A percentile compares a stretch with the other conserved stretches of the same genome.
Conservation (phyloP, 1,140 invertebrate species). For the Asbolus verrucosus region DNA sequence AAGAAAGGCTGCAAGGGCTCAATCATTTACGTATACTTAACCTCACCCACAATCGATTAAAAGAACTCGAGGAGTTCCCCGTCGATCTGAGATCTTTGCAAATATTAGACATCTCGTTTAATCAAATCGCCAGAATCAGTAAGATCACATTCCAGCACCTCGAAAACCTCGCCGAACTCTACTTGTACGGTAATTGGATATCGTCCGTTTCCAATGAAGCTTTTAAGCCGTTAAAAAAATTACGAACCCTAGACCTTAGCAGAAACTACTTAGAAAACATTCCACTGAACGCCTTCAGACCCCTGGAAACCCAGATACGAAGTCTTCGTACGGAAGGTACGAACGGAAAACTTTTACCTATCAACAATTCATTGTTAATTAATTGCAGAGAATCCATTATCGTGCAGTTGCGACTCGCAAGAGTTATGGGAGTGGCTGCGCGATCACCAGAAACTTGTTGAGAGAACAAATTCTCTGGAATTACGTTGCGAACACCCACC, state of each 20-base stretch:
- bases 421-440: conserved; percentile 90
- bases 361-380: conserved; percentile 3
- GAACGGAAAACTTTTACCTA: conserved; percentile 53
- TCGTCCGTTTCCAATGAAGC: conserved; percentile 81
- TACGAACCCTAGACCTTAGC: conserved; percentile 84
- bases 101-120: conserved; percentile 84
- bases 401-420: conserved; percentile 86
- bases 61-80: conserved; percentile 87
- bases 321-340: conserved; percentile 83
- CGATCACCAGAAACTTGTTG: conserved; percentile 82
- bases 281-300: conserved; percentile 79
- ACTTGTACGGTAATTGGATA: conserved; percentile 87
- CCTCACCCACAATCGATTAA: conserved; percentile 84
- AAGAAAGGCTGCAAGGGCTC: conserved; percentile 86
- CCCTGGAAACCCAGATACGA: conserved; percentile 84
- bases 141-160: conserved; percentile 82
- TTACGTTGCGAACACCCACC: conserved; percentile 83
- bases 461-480: conserved; percentile 66
- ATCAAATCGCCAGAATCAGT: conserved; percentile 82
- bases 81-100: conserved; percentile 80
- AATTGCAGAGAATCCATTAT: conserved; percentile 83
- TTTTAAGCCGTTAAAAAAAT: conserved; percentile 83
- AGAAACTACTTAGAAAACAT: conserved; percentile 87
- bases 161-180: conserved; percentile 78
- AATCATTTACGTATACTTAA: conserved; percentile 80